Base-by-base conservation (phyloP, 2,888 invertebrate species). In the Drosophila percnosoma region DNA sequence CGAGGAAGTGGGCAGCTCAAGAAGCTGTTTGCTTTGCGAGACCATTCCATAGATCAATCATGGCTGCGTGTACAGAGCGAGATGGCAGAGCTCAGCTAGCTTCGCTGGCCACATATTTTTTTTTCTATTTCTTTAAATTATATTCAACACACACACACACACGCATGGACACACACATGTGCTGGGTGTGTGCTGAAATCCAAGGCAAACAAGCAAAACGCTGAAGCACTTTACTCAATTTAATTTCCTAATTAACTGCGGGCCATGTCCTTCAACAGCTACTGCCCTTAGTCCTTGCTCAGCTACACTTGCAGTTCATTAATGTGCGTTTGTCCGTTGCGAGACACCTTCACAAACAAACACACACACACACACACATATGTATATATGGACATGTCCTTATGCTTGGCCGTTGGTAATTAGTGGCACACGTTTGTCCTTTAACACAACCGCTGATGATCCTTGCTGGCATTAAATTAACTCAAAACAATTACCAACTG, bases 201-300 rank as follows among this genome's bases (percentile, higher is more conserved):
- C 40, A 10, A 60, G 54, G 63, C 78, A 87, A 88, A 87, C 87
- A 83, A 70, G 80, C 84, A 78, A 84, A 88, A 81, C 83, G 87
- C 73, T 84, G 78, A 80, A 78, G 81, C 89, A 89, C 84, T 88
- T 90, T 89, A 82, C 72, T 90, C 90, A 90, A 90, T 90, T 90
- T 86, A 89, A 90, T 90, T 90, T 89, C 84, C 90, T 90, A 90
- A 90, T 90, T 90, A 89, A 88, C 82, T 89, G 77, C 80, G 75
- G 75, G 63, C 63, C 49, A 45, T 58, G 60, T 74, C 78, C 78
- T 73, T 60, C 68, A 58, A 21, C 36, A 11, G 55, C 48, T 48
- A 11, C 24, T 27, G 27, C 49, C 45, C 45, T 27, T 18, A 24
- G 21, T 34, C 49, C 69, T 31, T 58, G 33, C 31, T 27, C 53